These are phyloP conservation scores for Brachystomella parvula DNA, from an alignment of 1,140 invertebrate genomes.

Conservation along the genomic window DNA sequence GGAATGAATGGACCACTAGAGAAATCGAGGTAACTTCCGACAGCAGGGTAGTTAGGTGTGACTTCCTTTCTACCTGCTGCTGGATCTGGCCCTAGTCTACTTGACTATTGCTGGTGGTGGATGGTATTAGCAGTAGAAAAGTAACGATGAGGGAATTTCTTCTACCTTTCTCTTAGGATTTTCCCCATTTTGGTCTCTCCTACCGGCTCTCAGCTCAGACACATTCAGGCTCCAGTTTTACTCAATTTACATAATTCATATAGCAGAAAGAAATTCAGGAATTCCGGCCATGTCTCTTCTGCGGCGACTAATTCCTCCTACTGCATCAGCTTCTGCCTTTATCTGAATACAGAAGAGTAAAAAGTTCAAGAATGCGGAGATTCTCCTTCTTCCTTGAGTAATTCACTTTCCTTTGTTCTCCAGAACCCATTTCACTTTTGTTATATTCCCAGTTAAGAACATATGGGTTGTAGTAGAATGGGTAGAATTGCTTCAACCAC, in stretches of 20 bases:
- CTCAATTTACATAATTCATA: conserved; percentile 10
- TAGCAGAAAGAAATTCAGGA: conserved; percentile 6
- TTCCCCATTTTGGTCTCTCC: too few species aligned
- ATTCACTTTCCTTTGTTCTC: conserved; percentile 6
- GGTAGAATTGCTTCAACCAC: too few species aligned
- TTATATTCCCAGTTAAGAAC: too few species aligned
- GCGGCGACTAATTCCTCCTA: conserved; percentile 6
- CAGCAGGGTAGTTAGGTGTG: too few species aligned
- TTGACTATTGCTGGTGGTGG: not conserved
- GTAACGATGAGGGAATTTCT: not conserved
- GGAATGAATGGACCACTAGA: conserved; percentile 5
- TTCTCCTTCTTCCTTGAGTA: not conserved
- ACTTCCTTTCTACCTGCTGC: too few species aligned
- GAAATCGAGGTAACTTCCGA: conserved; percentile 1
- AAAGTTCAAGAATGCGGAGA: not conserved
- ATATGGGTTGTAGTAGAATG: too few species aligned
- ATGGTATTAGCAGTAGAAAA: too few species aligned
- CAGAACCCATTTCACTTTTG: not conserved
- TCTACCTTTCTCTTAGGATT: conserved; percentile 7
- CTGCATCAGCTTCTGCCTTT: too few species aligned
- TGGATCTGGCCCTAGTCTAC: not conserved
- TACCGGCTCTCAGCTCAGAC: not conserved
- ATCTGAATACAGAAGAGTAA: not conserved
- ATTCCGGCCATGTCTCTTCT: not conserved
- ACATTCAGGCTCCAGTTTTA: not conserved